These are phyloP conservation scores for Gastrophryne carolinensis DNA, from an alignment of 2,797 vertebrate species.

Conservation along the genomic window DNA sequence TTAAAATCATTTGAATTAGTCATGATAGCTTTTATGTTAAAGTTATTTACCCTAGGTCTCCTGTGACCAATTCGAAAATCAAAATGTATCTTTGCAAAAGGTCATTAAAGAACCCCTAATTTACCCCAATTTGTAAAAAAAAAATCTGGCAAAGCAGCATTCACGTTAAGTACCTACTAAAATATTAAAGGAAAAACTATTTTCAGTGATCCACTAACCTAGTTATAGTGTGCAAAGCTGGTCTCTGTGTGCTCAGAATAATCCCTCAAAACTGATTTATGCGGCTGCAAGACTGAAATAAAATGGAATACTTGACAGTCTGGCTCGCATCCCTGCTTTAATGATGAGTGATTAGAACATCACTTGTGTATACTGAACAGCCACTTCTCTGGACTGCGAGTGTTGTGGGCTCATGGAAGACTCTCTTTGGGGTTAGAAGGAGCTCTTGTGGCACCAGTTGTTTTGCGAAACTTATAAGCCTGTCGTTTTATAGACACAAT, in stretches of 20 bases:
- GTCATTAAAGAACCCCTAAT: too few relatives aligned
- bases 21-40: too few relatives aligned
- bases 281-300: constrained; percentile 17
- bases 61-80: too few relatives aligned
- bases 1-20: too few relatives aligned
- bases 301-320: constrained; percentile 41
- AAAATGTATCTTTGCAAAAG: too few relatives aligned
- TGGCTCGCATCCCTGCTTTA: constrained; percentile 37
- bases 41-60: too few relatives aligned
- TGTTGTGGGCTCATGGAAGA: constrained; percentile 10
- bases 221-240: not conserved
- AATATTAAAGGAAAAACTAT: too few relatives aligned
- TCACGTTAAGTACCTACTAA: too few relatives aligned
- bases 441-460: not conserved
- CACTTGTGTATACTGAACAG: constrained; percentile 39
- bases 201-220: not conserved
- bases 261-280: not conserved
- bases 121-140: too few relatives aligned
- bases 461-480: not conserved
- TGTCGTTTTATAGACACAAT: not conserved
- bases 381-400: constrained; percentile 24
- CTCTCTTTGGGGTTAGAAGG: not conserved
- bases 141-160: too few relatives aligned
- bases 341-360: constrained; percentile 47
- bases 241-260: not conserved